Evolutionary conservation across 1,140 invertebrate species (phyloP).

Genomic region (Sarcophaga bullata): DNA sequence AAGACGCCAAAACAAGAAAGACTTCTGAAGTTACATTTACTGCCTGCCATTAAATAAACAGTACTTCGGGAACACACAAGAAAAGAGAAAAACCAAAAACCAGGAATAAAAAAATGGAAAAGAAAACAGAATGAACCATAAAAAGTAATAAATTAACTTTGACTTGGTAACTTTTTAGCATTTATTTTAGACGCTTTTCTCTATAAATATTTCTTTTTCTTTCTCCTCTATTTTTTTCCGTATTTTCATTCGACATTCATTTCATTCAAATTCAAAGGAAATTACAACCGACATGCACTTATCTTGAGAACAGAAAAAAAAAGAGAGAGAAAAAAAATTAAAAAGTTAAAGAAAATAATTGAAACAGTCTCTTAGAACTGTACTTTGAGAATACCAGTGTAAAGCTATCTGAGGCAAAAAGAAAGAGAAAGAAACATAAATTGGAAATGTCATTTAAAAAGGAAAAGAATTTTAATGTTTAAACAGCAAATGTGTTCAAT

Average conservation of each 20-base stretch:
- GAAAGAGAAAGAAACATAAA: background rate
- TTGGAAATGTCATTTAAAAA: background rate
- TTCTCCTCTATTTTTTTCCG: background rate
- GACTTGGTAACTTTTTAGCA: background rate
- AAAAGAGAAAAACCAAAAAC: too few relatives aligned
- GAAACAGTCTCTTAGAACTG: background rate
- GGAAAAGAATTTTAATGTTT: slow-evolving; percentile 10
- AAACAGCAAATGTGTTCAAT: background rate
- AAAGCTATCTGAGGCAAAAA: too few relatives aligned
- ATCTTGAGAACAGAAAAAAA: background rate
- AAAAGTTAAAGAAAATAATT: background rate
- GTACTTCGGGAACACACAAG: too few relatives aligned
- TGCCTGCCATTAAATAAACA: too few relatives aligned
- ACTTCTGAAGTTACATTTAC: too few relatives aligned
- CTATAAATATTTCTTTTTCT: too few relatives aligned
- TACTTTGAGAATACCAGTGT: too few relatives aligned
- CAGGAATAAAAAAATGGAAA: background rate
- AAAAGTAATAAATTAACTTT: slow-evolving; percentile 13
- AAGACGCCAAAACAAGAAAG: too few relatives aligned
- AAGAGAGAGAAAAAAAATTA: background rate
- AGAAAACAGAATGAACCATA: too few relatives aligned
- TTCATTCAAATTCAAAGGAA: slow-evolving; percentile 9
- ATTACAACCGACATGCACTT: slow-evolving; percentile 7
- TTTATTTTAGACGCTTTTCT: background rate
- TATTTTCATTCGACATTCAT: background rate